phyloP scores from a whole-genome alignment of 2,888 invertebrate species.

The Coronaproctus castanopsis region DNA sequence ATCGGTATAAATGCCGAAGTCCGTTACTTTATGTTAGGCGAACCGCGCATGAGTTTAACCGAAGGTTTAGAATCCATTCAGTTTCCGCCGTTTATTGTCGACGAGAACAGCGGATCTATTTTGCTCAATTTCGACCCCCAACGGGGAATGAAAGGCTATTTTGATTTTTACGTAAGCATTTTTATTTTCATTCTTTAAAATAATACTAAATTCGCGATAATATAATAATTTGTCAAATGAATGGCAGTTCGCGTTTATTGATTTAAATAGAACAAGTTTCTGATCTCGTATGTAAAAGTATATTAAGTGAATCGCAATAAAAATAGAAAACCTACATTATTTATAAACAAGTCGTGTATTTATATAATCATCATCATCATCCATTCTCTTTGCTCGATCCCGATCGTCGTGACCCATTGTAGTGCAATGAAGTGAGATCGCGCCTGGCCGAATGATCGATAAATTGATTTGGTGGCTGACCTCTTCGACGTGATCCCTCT shows the following conservation, averaged over 20 bases:
- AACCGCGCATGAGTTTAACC: constrained; percentile 58
- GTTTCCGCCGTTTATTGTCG: constrained; percentile 60
- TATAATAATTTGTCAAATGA: no score
- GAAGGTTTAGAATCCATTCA: constrained; percentile 67
- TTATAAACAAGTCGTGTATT: not conserved
- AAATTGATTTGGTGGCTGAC: no score
- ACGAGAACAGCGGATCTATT: constrained; percentile 60
- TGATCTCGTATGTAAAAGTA: not conserved
- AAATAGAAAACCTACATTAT: not conserved
- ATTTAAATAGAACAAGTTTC: not conserved
- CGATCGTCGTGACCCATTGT: no score
- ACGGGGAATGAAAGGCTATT: constrained; percentile 90
- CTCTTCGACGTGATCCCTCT: no score
- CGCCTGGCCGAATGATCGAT: no score
- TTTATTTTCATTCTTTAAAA: not conserved
- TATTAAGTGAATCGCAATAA: no score
- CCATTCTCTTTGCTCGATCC: not conserved
- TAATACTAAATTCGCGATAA: no score
- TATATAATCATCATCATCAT: not conserved
- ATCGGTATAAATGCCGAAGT: constrained; percentile 51
- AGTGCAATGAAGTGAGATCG: no score
- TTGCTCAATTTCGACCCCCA: constrained; percentile 86
- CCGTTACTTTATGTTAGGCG: constrained; percentile 48
- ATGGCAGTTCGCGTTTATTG: not conserved
- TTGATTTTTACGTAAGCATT: constrained; percentile 59